These are phyloP conservation scores for Nomada fabriciana DNA, from an alignment of 2,888 invertebrate genomes.

Conservation along the genomic window DNA sequence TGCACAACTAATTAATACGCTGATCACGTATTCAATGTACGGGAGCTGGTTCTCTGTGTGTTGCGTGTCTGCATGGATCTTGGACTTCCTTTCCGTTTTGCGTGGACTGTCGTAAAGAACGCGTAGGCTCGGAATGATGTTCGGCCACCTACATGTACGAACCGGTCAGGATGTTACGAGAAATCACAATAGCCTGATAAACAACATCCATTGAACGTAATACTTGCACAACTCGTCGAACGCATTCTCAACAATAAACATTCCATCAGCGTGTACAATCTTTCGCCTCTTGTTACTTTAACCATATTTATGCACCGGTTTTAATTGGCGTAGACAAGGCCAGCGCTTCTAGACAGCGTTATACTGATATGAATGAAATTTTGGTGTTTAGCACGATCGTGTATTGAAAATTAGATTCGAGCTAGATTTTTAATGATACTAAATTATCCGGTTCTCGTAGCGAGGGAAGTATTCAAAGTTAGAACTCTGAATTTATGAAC, in stretches of 20 bases:
- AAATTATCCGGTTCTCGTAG: too few species aligned
- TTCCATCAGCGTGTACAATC: not conserved
- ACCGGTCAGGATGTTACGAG: conserved; percentile 33
- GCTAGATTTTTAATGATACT: too few species aligned
- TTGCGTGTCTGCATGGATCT: conserved; percentile 35
- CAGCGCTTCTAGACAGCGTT: too few species aligned
- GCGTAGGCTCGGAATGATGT: conserved; percentile 80
- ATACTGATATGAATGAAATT: conserved; percentile 2
- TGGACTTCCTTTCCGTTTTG: conserved; percentile 54
- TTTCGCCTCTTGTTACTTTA: not conserved
- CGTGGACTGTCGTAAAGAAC: conserved; percentile 66
- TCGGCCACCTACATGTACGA: conserved; percentile 65
- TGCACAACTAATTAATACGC: conserved; percentile 72
- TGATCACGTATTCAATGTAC: conserved; percentile 58
- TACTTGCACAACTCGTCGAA: not conserved
- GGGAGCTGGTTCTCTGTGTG: conserved; percentile 24
- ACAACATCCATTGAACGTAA: conserved; percentile 16
- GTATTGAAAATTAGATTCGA: too few species aligned
- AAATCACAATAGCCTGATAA: conserved; percentile 30
- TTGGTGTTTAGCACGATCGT: not conserved
- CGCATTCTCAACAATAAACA: conserved; percentile 15
- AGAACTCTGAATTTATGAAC: too few species aligned
- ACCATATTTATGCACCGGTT: not conserved
- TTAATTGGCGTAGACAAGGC: not conserved
- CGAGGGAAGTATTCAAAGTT: too few species aligned